Evolutionary conservation across 2,113 vertebrate species (phyloP).

Genomic region (Abramis brama): DNA sequence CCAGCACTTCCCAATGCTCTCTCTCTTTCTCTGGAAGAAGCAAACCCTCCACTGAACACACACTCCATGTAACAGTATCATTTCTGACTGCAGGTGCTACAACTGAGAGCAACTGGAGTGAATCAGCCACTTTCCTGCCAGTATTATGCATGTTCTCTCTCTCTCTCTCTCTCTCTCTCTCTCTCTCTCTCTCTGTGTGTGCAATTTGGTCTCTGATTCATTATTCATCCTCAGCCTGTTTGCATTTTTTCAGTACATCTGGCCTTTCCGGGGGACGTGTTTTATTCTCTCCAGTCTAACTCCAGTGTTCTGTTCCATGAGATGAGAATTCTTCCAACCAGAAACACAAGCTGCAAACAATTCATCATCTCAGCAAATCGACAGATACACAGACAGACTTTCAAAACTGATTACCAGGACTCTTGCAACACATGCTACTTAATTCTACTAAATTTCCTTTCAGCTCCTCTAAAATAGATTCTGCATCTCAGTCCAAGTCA

Average conservation of each 20-base stretch:
- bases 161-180: not conserved
- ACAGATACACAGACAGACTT: not conserved
- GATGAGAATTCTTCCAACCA: conserved; percentile 2
- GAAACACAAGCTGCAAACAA: conserved; percentile 9
- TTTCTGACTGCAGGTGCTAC: conserved; percentile 66
- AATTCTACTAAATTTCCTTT: not conserved
- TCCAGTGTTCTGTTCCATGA: conserved; percentile 3
- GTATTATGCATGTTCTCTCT: conserved; percentile 49
- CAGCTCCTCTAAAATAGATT: not conserved
- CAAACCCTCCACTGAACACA: conserved; percentile 51
- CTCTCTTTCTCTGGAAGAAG: conserved; percentile 42
- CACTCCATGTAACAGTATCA: conserved; percentile 57
- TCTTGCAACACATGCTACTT: not conserved
- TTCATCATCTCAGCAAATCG: not conserved
- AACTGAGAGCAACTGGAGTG: conserved; percentile 48
- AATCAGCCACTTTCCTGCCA: conserved; percentile 39
- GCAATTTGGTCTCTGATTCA: not conserved
- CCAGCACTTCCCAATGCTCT: conserved; percentile 1
- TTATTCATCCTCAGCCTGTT: conserved; percentile 36
- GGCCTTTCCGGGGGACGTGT: not conserved
- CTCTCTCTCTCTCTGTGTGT: not conserved
- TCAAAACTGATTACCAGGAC: not conserved
- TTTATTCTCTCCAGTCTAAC: not conserved
- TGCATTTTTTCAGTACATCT: conserved; percentile 16
- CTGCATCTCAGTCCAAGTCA: not conserved